phyloP scores from a whole-genome alignment of 1,140 invertebrate genomes.

The Papilio polytes region DNA sequence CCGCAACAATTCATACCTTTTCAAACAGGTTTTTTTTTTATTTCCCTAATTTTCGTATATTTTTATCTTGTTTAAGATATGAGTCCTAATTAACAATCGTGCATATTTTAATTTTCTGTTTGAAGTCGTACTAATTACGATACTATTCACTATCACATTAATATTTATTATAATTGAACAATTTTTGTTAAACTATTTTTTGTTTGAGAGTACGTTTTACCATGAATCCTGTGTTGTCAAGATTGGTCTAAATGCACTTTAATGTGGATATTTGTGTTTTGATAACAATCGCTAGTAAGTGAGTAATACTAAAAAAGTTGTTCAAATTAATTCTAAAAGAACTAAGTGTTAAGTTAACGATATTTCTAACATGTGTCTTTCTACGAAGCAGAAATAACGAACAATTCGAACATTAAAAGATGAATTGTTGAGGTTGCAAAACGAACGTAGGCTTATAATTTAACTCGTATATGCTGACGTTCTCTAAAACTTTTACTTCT shows the following conservation, averaged over 20 bases:
- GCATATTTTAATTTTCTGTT: not conserved
- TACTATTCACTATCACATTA: not conserved
- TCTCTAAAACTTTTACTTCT: conserved; percentile 32
- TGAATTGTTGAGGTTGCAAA: not conserved
- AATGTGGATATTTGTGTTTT: not conserved
- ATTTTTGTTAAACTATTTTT: not conserved
- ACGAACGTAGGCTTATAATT: not conserved
- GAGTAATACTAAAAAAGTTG: not conserved
- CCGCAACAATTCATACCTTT: conserved; percentile 92
- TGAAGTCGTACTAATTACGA: not conserved
- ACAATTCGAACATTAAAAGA: not conserved
- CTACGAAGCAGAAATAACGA: not conserved
- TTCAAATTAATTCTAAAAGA: not conserved
- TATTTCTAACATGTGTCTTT: not conserved
- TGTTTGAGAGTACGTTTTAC: not conserved
- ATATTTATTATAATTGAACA: not conserved
- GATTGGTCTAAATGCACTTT: not conserved
- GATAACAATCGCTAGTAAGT: not conserved
- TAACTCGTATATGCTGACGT: not conserved
- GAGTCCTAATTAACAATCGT: not conserved
- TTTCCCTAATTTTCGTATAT: not conserved
- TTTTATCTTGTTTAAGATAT: not conserved
- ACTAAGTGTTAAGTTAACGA: not conserved
- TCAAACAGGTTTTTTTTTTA: conserved; percentile 86
- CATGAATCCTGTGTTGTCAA: not conserved